Evolutionary conservation across 2,113 vertebrate species (phyloP), one percentile per base, ranked within the genome.

Genomic region (Gymnocephalus cernua): DNA sequence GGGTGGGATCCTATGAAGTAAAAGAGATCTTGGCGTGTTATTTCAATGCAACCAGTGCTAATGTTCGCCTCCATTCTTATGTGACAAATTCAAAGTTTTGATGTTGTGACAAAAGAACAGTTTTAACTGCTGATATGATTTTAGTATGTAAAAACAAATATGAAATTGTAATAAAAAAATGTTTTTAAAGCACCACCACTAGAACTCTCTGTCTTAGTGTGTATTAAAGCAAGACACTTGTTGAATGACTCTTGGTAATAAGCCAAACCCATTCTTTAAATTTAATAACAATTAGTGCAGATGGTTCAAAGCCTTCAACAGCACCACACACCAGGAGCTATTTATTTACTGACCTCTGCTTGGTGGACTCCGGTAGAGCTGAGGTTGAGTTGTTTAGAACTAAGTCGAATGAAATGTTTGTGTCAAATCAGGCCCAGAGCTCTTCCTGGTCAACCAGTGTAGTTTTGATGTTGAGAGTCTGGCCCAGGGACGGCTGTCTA

Each of bases 91-190:
- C 6, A 63, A 21, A 62, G 21, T 41, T 44, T 53, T 29, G 4
- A 45, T 71, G 71, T 81, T 74, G 63, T 61, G 27, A 67, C 32
- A 50, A 51, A 53, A 13, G 21, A 57, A 65, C 50, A 19, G 18
- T 66, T 74, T 57, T 23, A 29, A 77, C 18, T 32, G 54, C 21
- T 74, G 29, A 68, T 11, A 29, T 66, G 16, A 58, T 61, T 70
- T 27, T 57, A 11, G 18, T 21, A 47, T 68, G 25, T 58, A 14
- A 70, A 74, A 82, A 69, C 51, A n/a, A 7, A 18, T 3, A 23
- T n/a, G 0, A 4, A 32, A 64, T 62, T 66, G 54, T n/a, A 74
- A 65, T 53, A 51, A 25, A 50, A 67, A 56, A 59, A 19, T 0
- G 2, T 18, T 58, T 71, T 76, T 27, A 25, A 85, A 56, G 14